Conservation (phyloP, 2,888 invertebrate genomes). For the Lucinisca nassula region DNA sequence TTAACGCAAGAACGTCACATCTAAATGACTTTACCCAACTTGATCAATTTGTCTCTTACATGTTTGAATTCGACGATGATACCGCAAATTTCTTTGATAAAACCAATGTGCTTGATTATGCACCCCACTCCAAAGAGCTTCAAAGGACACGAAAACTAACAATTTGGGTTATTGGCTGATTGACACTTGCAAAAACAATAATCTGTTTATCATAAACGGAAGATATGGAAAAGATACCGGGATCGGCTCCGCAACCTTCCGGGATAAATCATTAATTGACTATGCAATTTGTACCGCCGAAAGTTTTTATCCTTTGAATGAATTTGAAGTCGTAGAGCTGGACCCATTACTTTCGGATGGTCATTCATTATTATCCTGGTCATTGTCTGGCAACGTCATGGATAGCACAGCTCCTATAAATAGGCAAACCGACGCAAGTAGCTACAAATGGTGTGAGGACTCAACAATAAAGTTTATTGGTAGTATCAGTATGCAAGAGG, state of each 20-base stretch:
- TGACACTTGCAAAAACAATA: background rate
- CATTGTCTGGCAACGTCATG: background rate
- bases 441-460: background rate
- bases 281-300: slow-evolving; percentile 6
- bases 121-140: background rate
- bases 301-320: background rate
- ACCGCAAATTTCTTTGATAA: background rate
- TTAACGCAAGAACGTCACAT: background rate
- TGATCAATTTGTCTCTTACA: background rate
- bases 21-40: background rate
- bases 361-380: slow-evolving; percentile 1
- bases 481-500: background rate
- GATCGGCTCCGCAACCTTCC: slow-evolving; percentile 20
- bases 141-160: background rate
- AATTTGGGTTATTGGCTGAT: background rate
- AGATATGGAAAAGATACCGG: slow-evolving; percentile 1
- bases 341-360: slow-evolving; percentile 32
- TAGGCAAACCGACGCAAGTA: background rate
- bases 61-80: background rate
- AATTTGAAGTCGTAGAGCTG: slow-evolving; percentile 28
- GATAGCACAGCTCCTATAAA: background rate
- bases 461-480: background rate
- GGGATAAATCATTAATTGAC: slow-evolving; percentile 28
- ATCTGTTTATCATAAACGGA: slow-evolving; percentile 35
- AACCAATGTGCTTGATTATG: background rate